Evolutionary conservation across 2,888 invertebrate species (phyloP), one percentile per base, ranked within the genome.

Genomic region (Machimus atricapillus): DNA sequence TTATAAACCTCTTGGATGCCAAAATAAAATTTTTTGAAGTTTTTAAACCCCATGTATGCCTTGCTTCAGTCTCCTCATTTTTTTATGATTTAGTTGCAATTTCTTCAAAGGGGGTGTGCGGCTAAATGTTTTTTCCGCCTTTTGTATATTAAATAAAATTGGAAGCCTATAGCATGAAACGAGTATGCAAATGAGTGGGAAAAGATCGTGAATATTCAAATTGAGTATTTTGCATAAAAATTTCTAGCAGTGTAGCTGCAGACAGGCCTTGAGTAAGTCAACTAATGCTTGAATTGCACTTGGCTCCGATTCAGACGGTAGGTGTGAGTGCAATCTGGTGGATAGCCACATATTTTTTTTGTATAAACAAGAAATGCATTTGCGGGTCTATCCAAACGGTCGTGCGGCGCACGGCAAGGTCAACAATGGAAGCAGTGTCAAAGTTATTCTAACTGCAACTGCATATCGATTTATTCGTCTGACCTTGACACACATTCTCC

Each of bases 361-460:
- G 52, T 73, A 40, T 58, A 34, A 66, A 85, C 74, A 73, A 85
- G 85, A 85, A 85, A 85, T 85, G 74, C 74, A 74, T 19, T 74
- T 31, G 46, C 46, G 73, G 34, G 27, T 46, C 19, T 27, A 52
- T 37, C 23, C 74, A 74, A 74, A 85, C 73, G 73, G 85, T 27
- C 40, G 46, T 19, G 27, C 1, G 74, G 23, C n/a, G 74, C 19
- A 82, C 74, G 73, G 23, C 46, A 85, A 85, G 73, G 85, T 85
- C 85, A 74, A 16, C 73, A 85, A 43, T 85, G 46, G 74, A 83
- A 31, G 73, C 85, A 85, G 85, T 85, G 85, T 85, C 85, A 85
- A 85, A 85, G 85, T 74, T 85, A 43, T 85, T 85, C 82, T 82
- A 82, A 85, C 74, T 85, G 73, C 74, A 82, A 85, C 46, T 85